Percentiles rank a stretch among this genome's conserved stretches.
These are phyloP conservation scores for Phyllotreta cruciferae DNA, from an alignment of 2,888 invertebrate species.

Conservation along the genomic window DNA sequence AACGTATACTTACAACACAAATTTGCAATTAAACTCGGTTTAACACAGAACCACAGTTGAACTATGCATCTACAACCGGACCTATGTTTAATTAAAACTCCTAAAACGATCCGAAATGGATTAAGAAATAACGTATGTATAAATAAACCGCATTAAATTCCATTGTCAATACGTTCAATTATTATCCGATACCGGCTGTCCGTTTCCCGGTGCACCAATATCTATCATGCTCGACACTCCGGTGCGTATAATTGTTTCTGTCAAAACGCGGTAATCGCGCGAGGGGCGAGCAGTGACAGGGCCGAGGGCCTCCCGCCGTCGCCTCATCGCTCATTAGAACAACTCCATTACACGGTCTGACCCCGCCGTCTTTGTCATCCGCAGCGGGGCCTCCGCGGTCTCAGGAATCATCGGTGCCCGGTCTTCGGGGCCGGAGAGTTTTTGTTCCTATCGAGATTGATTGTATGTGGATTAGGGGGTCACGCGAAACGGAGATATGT, in stretches of 20 bases:
- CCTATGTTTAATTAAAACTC: background rate
- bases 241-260: slow-evolving; percentile 37
- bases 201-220: slow-evolving; percentile 11
- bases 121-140: background rate
- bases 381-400: slow-evolving; percentile 45
- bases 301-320: slow-evolving; percentile 44
- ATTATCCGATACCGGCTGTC: slow-evolving; percentile 21
- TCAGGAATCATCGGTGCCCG: slow-evolving; percentile 27
- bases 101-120: background rate
- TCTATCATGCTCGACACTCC: slow-evolving; percentile 28
- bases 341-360: slow-evolving; percentile 54
- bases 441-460: slow-evolving; percentile 36
- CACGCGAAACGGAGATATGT: slow-evolving; percentile 30
- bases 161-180: slow-evolving; percentile 5
- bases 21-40: too few species aligned
- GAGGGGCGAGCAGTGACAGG: slow-evolving; percentile 45
- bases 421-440: slow-evolving; percentile 26
- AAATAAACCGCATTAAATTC: background rate
- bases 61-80: too few species aligned
- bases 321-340: slow-evolving; percentile 54
- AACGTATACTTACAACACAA: too few species aligned
- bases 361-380: slow-evolving; percentile 50
- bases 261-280: slow-evolving; percentile 35
- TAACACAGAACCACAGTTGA: too few species aligned
- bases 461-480: slow-evolving; percentile 34